Percentiles rank a stretch among this genome's conserved stretches.
These are phyloP conservation scores for Periparus ater DNA, from an alignment of 2,797 vertebrate genomes.

Conservation along the genomic window DNA sequence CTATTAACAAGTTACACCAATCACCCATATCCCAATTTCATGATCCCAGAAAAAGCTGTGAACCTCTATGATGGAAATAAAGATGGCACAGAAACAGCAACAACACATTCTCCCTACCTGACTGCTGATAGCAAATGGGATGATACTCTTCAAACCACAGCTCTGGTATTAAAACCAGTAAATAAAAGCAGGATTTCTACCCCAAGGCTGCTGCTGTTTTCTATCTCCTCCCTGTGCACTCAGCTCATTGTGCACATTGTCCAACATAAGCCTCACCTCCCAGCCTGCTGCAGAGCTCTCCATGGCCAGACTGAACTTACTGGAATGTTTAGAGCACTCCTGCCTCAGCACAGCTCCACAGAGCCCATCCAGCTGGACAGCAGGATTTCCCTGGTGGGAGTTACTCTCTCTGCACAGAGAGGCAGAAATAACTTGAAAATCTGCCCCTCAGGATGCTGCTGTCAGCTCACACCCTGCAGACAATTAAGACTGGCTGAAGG, in stretches of 20 bases:
- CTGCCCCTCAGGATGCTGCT: neutral
- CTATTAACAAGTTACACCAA: neutral
- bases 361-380: neutral
- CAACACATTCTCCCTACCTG: neutral
- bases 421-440: neutral
- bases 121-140: neutral
- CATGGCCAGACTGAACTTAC: neutral
- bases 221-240: neutral
- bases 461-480: neutral
- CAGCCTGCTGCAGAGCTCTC: neutral
- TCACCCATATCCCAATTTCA: neutral
- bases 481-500: neutral
- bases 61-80: neutral
- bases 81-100: neutral
- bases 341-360: neutral
- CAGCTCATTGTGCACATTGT: neutral
- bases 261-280: neutral
- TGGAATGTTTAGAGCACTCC: neutral
- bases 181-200: neutral
- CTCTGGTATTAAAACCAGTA: neutral
- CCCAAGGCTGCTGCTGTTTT: neutral
- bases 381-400: neutral
- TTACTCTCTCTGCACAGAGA: accelerated
- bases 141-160: neutral
- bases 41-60: neutral